These are phyloP conservation scores for Psix sp. DNA, from an alignment of 1,140 invertebrate genomes.

Conservation along the genomic window DNA sequence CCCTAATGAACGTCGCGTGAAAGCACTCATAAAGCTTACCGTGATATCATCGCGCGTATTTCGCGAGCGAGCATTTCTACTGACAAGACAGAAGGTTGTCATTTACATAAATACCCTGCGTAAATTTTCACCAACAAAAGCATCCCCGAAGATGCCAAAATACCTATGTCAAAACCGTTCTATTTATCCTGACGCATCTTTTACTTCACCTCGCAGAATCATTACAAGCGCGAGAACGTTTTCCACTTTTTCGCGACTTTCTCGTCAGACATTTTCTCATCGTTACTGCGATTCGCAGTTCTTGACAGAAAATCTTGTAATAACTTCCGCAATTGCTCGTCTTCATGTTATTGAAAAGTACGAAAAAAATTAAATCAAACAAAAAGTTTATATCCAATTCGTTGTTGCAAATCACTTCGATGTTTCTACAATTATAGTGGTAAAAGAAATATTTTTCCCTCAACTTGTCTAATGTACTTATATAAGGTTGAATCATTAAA, in stretches of 20 bases:
- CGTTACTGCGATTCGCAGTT: conserved; percentile 24
- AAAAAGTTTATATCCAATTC: not conserved
- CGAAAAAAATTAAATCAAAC: not conserved
- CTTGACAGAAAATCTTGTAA: conserved; percentile 1
- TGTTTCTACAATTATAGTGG: too few species aligned
- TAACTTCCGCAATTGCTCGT: conserved; percentile 5
- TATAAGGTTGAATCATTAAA: too few species aligned
- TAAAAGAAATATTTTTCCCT: too few species aligned
- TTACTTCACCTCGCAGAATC: conserved; percentile 25
- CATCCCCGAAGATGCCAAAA: conserved; percentile 11
- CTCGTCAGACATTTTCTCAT: conserved; percentile 33
- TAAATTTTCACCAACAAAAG: conserved; percentile 11
- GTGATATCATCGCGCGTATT: conserved; percentile 38
- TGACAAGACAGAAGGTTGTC: conserved; percentile 48
- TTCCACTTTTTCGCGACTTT: conserved; percentile 28
- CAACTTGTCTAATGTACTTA: too few species aligned
- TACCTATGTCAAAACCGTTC: conserved; percentile 20
- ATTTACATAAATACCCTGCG: conserved; percentile 32
- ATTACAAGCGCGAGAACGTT: conserved; percentile 25
- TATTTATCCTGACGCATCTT: conserved; percentile 33
- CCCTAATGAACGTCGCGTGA: conserved; percentile 12
- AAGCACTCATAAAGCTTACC: conserved; percentile 1
- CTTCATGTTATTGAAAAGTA: not conserved
- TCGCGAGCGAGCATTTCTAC: conserved; percentile 17
- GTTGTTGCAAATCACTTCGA: too few species aligned